Conservation (phyloP, 2,113 vertebrate genomes). For the Sylvietta virens region DNA sequence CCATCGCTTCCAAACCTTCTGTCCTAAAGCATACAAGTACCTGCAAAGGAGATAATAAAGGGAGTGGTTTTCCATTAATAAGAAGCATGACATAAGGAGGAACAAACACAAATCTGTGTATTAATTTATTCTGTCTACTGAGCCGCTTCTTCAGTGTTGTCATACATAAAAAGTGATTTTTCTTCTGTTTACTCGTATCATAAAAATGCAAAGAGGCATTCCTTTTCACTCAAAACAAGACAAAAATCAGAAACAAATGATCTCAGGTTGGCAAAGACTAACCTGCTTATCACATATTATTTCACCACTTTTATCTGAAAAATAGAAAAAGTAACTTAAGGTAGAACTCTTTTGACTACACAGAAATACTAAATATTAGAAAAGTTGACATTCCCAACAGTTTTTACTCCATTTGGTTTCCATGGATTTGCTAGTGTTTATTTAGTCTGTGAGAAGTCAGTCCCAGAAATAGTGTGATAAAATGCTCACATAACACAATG, state of each 20-base stretch:
- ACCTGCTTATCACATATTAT: neutral
- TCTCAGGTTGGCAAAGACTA: neutral
- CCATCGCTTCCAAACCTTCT: slow-evolving; percentile 97
- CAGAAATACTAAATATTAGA: neutral
- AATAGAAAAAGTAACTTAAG: neutral
- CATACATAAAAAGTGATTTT: neutral
- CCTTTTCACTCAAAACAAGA: neutral
- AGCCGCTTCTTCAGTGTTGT: neutral
- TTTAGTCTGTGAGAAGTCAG: neutral
- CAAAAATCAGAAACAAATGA: neutral
- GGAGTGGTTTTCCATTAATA: neutral
- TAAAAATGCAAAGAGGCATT: neutral
- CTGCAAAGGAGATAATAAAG: slow-evolving; percentile 67
- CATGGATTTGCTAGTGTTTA: neutral
- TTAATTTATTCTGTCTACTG: neutral
- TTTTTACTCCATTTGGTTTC: neutral
- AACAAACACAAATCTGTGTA: neutral
- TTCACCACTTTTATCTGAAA: neutral
- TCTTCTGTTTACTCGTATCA: neutral
- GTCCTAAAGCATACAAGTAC: slow-evolving; percentile 88
- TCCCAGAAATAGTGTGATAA: neutral
- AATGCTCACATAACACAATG: neutral
- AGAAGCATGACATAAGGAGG: neutral
- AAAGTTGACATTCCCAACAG: neutral
- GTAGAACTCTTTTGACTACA: neutral